phyloP scores from a whole-genome alignment of 2,888 invertebrate genomes.

The Schrankia costaestrigalis region DNA sequence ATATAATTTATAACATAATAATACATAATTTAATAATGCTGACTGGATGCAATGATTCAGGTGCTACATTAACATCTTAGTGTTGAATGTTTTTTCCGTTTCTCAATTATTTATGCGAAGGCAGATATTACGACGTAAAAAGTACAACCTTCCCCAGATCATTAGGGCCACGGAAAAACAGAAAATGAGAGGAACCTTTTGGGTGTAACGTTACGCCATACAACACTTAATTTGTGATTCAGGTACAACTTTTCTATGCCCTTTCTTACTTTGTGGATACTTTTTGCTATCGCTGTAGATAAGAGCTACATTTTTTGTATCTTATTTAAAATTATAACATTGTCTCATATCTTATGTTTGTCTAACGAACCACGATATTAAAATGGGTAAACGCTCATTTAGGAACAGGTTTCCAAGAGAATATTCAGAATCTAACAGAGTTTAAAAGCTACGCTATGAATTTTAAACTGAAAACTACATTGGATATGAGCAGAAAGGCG shows the following conservation, averaged over 20 bases:
- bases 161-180: slow-evolving; percentile 41
- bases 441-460: slow-evolving; percentile 69
- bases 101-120: slow-evolving; percentile 35
- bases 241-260: slow-evolving; percentile 30
- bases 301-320: slow-evolving; percentile 10
- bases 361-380: slow-evolving; percentile 32
- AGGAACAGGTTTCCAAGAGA: slow-evolving; percentile 45
- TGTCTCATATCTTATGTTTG: slow-evolving; percentile 9
- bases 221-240: slow-evolving; percentile 37
- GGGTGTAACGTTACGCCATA: slow-evolving; percentile 32
- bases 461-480: slow-evolving; percentile 70
- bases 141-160: slow-evolving; percentile 38
- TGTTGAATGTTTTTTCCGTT: slow-evolving; percentile 25
- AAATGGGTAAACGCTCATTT: slow-evolving; percentile 56
- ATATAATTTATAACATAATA: no score
- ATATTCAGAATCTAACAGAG: slow-evolving; percentile 62
- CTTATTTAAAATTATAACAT: slow-evolving; percentile 2
- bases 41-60: slow-evolving; percentile 11
- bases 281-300: slow-evolving; percentile 14
- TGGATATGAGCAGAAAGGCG: slow-evolving; percentile 65
- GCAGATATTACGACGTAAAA: slow-evolving; percentile 40
- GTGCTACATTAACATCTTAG: slow-evolving; percentile 26
- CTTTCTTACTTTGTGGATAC: slow-evolving; percentile 14
- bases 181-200: slow-evolving; percentile 41
- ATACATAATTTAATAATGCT: no score